Conservation (phyloP, 2,797 vertebrate genomes). For the Valencia hispanica region DNA sequence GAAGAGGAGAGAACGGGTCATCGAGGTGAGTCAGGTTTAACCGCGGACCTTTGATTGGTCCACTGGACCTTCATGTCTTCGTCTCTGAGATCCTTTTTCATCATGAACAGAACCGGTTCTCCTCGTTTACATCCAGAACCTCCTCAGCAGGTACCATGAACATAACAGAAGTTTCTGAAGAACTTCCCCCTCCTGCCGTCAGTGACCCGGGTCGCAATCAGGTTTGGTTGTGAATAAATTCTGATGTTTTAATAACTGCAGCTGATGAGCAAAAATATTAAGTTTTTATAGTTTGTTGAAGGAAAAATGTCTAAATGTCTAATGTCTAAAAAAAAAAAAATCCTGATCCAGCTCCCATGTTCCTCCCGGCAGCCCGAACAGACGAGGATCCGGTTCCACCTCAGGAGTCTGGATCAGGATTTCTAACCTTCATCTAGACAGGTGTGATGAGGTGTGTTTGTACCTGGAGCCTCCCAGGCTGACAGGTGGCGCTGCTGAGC, state of each 20-base stretch:
- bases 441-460: conserved; percentile 1
- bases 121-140: not conserved
- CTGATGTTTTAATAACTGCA: not conserved
- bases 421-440: too few species aligned
- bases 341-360: not conserved
- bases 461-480: conserved; percentile 59
- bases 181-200: not conserved
- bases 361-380: too few species aligned
- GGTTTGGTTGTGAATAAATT: not conserved
- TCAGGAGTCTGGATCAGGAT: too few species aligned
- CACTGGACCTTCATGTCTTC: too few species aligned
- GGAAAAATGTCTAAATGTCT: not conserved
- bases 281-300: not conserved
- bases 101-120: not conserved
- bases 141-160: not conserved
- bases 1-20: not conserved
- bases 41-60: not conserved
- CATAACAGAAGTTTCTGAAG: too few species aligned
- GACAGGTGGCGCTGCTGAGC: conserved; percentile 68
- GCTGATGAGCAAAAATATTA: not conserved
- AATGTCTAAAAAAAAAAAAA: not conserved
- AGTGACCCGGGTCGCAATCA: too few species aligned
- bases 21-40: not conserved
- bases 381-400: too few species aligned
- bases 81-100: too few species aligned